phyloP scores from a whole-genome alignment of 2,797 vertebrate species.

The Pempheris klunzingeri region DNA sequence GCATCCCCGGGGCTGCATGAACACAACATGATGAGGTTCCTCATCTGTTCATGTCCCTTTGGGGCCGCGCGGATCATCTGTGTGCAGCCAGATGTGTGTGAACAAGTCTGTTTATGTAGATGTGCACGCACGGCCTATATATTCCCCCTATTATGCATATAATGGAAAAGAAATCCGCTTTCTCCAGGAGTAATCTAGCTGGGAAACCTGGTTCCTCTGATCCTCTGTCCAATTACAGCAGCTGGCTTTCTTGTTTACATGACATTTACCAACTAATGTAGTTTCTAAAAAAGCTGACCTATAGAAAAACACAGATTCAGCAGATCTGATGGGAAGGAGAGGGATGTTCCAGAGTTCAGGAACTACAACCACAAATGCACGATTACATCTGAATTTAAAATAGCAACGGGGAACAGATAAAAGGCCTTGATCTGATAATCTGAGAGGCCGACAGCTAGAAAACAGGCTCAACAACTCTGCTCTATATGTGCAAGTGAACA shows the following conservation, averaged over 20 bases:
- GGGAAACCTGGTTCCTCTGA: not conserved
- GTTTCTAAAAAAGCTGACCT: no score
- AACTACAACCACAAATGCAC: no score
- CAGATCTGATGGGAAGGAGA: no score
- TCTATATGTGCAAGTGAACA: not conserved
- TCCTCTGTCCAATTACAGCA: not conserved
- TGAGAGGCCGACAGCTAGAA: no score
- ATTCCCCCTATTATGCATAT: not conserved
- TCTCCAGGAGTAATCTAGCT: not conserved
- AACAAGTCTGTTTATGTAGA: not conserved
- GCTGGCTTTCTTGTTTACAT: not conserved
- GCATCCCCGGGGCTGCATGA: not conserved
- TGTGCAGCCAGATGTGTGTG: not conserved
- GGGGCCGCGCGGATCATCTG: not conserved
- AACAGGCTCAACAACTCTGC: no score
- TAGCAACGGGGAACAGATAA: no score
- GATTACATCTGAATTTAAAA: no score
- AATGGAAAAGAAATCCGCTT: not conserved
- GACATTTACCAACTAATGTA: slow-evolving; percentile 3
- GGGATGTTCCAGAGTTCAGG: no score
- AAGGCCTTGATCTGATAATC: no score
- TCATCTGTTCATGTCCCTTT: not conserved
- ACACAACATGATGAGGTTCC: not conserved
- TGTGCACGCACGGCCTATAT: not conserved
- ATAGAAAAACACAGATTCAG: no score